Evolutionary conservation across 1,140 invertebrate genomes (phyloP).

Genomic region (Pemphigus obesinymphae): DNA sequence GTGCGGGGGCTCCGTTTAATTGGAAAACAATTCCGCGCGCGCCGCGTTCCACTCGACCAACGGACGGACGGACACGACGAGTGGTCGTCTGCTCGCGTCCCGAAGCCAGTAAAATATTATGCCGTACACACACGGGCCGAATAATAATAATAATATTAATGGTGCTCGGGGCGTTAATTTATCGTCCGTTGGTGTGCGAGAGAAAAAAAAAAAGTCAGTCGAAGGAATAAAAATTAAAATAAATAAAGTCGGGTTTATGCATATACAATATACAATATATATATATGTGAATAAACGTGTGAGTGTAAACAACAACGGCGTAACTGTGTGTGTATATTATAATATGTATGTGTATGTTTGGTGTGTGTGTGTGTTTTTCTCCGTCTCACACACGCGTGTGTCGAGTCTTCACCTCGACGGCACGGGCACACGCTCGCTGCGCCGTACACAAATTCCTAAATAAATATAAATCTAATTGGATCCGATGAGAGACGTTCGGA

Average conservation of each 20-base stretch:
- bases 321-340: neutral
- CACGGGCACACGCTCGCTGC: too few species aligned
- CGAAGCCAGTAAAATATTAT: neutral
- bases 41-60: too few species aligned
- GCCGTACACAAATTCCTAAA: slow-evolving; percentile 18
- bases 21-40: neutral
- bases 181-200: slow-evolving; percentile 1
- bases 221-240: neutral
- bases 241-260: neutral
- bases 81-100: too few species aligned
- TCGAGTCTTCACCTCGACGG: too few species aligned
- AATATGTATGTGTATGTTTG: too few species aligned
- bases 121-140: neutral
- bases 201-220: too few species aligned
- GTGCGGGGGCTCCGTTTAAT: slow-evolving; percentile 3
- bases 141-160: slow-evolving; percentile 25
- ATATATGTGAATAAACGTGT: too few species aligned
- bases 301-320: neutral
- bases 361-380: neutral
- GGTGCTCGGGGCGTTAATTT: slow-evolving; percentile 38
- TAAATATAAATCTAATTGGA: slow-evolving; percentile 37
- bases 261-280: neutral
- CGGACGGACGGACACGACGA: too few species aligned
- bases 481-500: slow-evolving; percentile 21
- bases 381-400: neutral